Evolutionary conservation across 1,140 invertebrate species (phyloP).

Genomic region (Euglossa dilemma): DNA sequence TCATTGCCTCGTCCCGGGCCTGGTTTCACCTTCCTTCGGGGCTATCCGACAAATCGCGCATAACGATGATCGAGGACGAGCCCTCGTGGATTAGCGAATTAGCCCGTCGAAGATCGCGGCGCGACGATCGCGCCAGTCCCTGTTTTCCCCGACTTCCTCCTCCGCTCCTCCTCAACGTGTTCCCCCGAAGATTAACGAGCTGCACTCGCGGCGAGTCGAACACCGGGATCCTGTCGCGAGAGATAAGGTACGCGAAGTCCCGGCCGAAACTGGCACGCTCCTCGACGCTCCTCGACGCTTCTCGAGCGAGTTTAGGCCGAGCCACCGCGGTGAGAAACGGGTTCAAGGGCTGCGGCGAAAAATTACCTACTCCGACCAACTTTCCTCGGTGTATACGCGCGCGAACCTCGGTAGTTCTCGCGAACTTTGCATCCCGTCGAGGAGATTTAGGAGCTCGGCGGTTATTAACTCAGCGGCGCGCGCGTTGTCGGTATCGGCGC

Average conservation of each 20-base stretch:
- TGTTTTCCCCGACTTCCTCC: constrained; percentile 36
- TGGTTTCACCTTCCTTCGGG: not conserved
- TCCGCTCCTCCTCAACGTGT: not conserved
- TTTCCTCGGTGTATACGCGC: not conserved
- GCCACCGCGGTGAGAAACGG: not conserved
- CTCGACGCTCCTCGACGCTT: not conserved
- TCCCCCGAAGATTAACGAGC: constrained; percentile 17
- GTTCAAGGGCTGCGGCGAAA: not conserved
- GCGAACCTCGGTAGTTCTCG: not conserved
- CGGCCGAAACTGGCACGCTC: not conserved
- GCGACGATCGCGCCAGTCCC: not conserved
- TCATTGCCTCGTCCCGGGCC: constrained; percentile 31
- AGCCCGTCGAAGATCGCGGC: constrained; percentile 15
- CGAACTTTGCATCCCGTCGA: not conserved
- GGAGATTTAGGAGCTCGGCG: not conserved
- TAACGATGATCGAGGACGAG: constrained; percentile 50
- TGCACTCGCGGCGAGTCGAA: not conserved
- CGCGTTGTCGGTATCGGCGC: no score
- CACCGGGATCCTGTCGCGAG: not conserved
- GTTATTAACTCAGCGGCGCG: no score
- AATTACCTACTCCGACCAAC: not conserved
- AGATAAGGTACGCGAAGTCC: not conserved
- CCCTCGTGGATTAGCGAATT: constrained; percentile 42
- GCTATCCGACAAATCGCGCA: constrained; percentile 36
- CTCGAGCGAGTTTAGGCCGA: not conserved